A percentile compares a stretch with the other conserved stretches of the same genome.
phyloP scores from a whole-genome alignment of 2,888 invertebrate genomes.

The Lycocerus yunnanus region DNA sequence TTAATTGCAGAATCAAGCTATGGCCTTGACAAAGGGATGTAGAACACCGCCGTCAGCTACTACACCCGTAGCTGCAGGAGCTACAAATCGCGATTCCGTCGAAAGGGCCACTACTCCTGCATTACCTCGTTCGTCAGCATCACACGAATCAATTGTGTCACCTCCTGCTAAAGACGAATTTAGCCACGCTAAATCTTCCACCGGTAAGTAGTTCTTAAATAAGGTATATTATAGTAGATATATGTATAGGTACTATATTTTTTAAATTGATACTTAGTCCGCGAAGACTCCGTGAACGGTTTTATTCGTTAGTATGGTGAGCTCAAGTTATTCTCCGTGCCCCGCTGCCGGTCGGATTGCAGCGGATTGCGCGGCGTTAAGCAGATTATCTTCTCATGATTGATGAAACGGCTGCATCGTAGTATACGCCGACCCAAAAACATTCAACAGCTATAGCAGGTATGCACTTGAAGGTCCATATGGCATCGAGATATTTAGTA shows the following conservation, averaged over 20 bases:
- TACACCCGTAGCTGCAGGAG: constrained; percentile 45
- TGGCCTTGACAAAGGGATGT: constrained; percentile 65
- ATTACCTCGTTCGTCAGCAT: constrained; percentile 54
- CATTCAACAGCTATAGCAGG: constrained; percentile 46
- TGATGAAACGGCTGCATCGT: constrained; percentile 59
- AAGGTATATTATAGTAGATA: too few relatives aligned
- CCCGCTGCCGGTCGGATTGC: constrained; percentile 48
- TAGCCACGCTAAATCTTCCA: constrained; percentile 64
- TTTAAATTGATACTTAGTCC: neutral
- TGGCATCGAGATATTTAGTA: constrained; percentile 42
- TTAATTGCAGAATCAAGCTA: constrained; percentile 65
- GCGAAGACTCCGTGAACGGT: constrained; percentile 22
- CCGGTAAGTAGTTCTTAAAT: constrained; percentile 58
- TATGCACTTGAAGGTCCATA: constrained; percentile 40
- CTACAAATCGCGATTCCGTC: constrained; percentile 58
- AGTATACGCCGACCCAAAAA: constrained; percentile 52
- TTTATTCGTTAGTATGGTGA: constrained; percentile 38
- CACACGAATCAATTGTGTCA: constrained; percentile 57
- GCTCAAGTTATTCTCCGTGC: constrained; percentile 34
- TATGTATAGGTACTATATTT: too few relatives aligned
- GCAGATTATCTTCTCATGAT: constrained; percentile 69
- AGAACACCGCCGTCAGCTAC: constrained; percentile 52
- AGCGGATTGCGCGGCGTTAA: constrained; percentile 61
- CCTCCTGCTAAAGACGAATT: constrained; percentile 70
- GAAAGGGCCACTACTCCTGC: constrained; percentile 57